Evolutionary conservation across 2,888 invertebrate species (phyloP), one percentile per base, ranked within the genome.

Genomic region (Adineta ricciae): DNA sequence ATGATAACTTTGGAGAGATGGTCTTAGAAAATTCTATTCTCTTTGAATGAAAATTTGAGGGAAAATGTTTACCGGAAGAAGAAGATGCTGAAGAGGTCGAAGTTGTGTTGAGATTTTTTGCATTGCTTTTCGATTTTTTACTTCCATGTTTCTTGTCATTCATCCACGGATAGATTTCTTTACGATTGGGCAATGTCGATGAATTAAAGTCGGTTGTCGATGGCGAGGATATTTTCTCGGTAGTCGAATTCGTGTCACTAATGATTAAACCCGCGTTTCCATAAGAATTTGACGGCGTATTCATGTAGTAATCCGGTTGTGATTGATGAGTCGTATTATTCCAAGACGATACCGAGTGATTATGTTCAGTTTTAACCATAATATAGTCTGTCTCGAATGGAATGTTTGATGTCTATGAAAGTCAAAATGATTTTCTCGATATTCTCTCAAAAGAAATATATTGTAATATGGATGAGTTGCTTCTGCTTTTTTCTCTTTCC

Each of bases 121-220:
- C 24, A 78, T 78, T 78, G 0, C 4, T 9, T 36, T 38, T 78
- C 19, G 19, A 36, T 41, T 78, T 78, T 24, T 41, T 78, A 41
- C 7, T 78, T 41, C 41, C 41, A 78, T 78, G 78, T 78, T 41
- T 78, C 32, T 78, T 78, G 9, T 78, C 78, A 78, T 11, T 78
- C 78, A 78, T 78, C 78, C 78, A 78, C n/a, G 78, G 78, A 78
- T 78, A 78, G 3, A 78, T 41, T n/a, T 78, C 78, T 41, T 78
- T 78, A 41, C n/a, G 2, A 41, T 24, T 41, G 0, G 78, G 14
- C 24, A 19, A 7, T 14, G 4, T 78, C 41, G 41, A 24, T 41
- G 78, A 24, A n/a, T 78, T 78, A 1, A 41, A 78, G 11, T 78
- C 41, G 11, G 2, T 78, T 78, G 41, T 24, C n/a, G 41, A 1